Evolutionary conservation across 2,888 invertebrate genomes (phyloP), one percentile per base, ranked within the genome.

Genomic region (Cantharis nigra): DNA sequence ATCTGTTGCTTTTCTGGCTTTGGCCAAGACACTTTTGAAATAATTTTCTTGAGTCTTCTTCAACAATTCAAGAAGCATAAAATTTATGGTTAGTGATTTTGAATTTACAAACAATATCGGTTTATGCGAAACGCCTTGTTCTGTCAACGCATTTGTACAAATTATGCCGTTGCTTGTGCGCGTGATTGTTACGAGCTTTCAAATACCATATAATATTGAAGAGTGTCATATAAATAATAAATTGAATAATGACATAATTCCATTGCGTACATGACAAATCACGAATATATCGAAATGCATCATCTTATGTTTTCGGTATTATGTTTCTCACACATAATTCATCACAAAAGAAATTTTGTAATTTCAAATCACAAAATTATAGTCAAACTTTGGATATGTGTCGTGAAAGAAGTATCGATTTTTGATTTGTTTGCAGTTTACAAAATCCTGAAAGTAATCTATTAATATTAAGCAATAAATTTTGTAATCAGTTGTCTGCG

Each of bases 121-220:
- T 65, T 73, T 72, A 73, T 76, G 67, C 63, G 70, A 72, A 77
- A 73, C 72, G 64, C 72, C 70, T 74, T 74, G 72, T 74, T 71
- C 77, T 74, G 77, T 74, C 74, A 77, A 71, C 74, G 71, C 74
- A 69, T 74, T 72, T 69, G 69, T 72, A 63, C 72, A 72, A 76
- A 76, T 76, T 75, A 71, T 75, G 70, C 70, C 33, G 74, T 62
- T 49, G 23, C 62, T 33, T 49, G 63, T 69, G 74, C 72, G 67
- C 65, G 20, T 62, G 72, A 74, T 74, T 74, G 69, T 74, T 74
- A 26, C 62, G 67, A 73, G 72, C 72, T 49, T 73, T 65, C 67
- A 73, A 65, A 73, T 69, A 73, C 72, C 72, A 73, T 73, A 73
- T 67, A 73, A 69, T 69, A 73, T 73, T 69, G 64, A 72, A 72